Base-by-base conservation (phyloP, 2,113 vertebrate genomes). In the Tupaia tana region DNA sequence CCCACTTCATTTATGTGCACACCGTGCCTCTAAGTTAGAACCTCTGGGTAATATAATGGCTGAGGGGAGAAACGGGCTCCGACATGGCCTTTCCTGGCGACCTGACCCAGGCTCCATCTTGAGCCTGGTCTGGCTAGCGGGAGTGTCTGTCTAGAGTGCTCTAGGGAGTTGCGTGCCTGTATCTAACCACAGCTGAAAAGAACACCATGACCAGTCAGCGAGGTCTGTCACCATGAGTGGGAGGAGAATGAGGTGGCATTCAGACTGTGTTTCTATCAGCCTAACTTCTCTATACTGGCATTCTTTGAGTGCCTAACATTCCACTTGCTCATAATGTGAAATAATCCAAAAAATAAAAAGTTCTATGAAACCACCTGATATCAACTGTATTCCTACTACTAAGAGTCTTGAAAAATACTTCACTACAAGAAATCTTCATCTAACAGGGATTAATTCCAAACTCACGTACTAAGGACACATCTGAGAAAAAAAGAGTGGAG, bases 1-100 rank as follows among this genome's bases (percentile, higher is more conserved):
- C 75, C 86, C 58, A 3, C 54, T 93, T 91, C 29, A 88, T 77
- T 93, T 84, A 84, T 88, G 77, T 96, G 84, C 58, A 59, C 4
- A 67, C 27, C 27, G 64, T 11, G 19, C n/a, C 75, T 86, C 25
- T 56, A 82, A 43, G 24, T 43, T 82, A 59, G 34, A 89, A 64
- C 15, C 71, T 66, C 10, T 2, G 29, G 52, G 61, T 24, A 69
- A 18, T 29, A 15, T 14, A 71, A 71, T 43, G 66, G 25, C 52
- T 58, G 43, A 90, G 15, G n/a, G 3, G 9, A 89, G n/a, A 80
- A 34, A 16, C 12, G 9, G 58, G 67, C 14, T 75, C 27, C 75
- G 24, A 7, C 22, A 20, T 1, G 8, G 16, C 6, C 5, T 13
- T 14, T 14, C 15, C 15, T 61, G 22, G 14, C 8, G 52, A 31